phyloP scores from a whole-genome alignment of 64 coral and sea anemone species.

The Astreopora myriophthalma region DNA sequence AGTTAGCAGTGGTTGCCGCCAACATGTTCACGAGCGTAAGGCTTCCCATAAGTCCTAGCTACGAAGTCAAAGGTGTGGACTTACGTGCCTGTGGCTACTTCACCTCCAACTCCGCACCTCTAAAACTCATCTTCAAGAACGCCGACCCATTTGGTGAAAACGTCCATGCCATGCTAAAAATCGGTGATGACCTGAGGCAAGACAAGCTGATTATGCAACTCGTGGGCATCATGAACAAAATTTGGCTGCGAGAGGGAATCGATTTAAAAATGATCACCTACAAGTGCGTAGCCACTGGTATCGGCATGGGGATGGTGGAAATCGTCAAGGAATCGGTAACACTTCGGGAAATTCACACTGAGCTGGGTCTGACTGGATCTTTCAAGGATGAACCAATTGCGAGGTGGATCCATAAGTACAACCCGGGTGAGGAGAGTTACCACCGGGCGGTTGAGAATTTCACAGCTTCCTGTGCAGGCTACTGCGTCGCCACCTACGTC shows the following conservation, averaged over 20 bases:
- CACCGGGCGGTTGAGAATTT: slow-evolving; percentile 90
- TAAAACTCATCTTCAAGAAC: slow-evolving; percentile 87
- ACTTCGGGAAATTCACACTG: slow-evolving; percentile 95
- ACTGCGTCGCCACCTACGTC: slow-evolving; percentile 95
- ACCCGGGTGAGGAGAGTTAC: slow-evolving; percentile 89
- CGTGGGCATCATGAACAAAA: slow-evolving; percentile 98
- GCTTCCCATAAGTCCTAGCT: slow-evolving; percentile 86
- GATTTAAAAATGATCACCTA: slow-evolving; percentile 98
- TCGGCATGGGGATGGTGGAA: slow-evolving; percentile 95
- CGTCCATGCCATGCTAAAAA: slow-evolving; percentile 94
- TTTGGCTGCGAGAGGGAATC: slow-evolving; percentile 96
- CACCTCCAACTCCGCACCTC: slow-evolving; percentile 91
- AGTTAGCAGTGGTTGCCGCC: slow-evolving; percentile 74
- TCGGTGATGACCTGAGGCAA: slow-evolving; percentile 96
- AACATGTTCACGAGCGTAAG: slow-evolving; percentile 63
- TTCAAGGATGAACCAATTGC: slow-evolving; percentile 97
- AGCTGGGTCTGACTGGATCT: slow-evolving; percentile 89
- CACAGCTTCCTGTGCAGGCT: slow-evolving; percentile 93
- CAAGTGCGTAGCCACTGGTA: slow-evolving; percentile 84
- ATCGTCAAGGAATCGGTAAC: slow-evolving; percentile 85
- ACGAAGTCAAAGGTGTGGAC: slow-evolving; percentile 80
- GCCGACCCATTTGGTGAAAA: slow-evolving; percentile 83
- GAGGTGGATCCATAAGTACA: slow-evolving; percentile 91
- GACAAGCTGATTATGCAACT: slow-evolving; percentile 95
- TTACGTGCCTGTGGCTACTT: slow-evolving; percentile 79